phyloP scores from a whole-genome alignment of 2,888 invertebrate genomes.

The Microplitis manilae region DNA sequence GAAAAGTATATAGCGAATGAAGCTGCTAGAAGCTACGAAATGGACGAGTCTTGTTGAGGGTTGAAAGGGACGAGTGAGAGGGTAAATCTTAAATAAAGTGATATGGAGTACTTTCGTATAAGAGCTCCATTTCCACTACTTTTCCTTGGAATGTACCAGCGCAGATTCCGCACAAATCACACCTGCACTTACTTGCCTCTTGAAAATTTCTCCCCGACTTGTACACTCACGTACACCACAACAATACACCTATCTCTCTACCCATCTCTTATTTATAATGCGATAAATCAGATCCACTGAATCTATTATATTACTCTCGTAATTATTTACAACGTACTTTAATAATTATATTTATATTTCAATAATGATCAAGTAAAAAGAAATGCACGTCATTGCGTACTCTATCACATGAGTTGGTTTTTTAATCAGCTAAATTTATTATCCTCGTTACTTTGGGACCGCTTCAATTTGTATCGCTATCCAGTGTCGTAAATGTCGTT shows the following conservation, averaged over 20 bases:
- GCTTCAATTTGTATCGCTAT: conserved; percentile 8
- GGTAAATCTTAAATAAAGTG: conserved; percentile 72
- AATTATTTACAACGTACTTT: conserved; percentile 3
- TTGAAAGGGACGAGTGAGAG: conserved; percentile 70
- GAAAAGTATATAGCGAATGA: conserved; percentile 18
- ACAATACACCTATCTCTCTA: neutral
- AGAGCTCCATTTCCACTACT: conserved; percentile 69
- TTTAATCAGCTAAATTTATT: conserved; percentile 9
- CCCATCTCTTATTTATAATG: neutral
- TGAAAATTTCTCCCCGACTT: conserved; percentile 20
- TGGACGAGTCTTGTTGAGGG: conserved; percentile 72
- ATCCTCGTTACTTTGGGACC: neutral
- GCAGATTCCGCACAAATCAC: conserved; percentile 31
- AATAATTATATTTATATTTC: neutral
- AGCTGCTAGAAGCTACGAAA: conserved; percentile 64
- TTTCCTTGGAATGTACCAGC: conserved; percentile 33
- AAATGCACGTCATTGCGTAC: neutral
- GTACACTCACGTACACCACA: neutral
- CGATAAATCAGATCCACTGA: neutral
- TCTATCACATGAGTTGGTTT: neutral
- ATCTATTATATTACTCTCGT: neutral
- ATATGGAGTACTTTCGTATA: conserved; percentile 72
- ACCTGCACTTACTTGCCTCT: conserved; percentile 21
- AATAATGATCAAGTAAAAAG: neutral
- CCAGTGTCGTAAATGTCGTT: conserved; percentile 37